These are phyloP conservation scores for Gymnocheta viridis DNA, from an alignment of 2,888 invertebrate species.

Conservation along the genomic window DNA sequence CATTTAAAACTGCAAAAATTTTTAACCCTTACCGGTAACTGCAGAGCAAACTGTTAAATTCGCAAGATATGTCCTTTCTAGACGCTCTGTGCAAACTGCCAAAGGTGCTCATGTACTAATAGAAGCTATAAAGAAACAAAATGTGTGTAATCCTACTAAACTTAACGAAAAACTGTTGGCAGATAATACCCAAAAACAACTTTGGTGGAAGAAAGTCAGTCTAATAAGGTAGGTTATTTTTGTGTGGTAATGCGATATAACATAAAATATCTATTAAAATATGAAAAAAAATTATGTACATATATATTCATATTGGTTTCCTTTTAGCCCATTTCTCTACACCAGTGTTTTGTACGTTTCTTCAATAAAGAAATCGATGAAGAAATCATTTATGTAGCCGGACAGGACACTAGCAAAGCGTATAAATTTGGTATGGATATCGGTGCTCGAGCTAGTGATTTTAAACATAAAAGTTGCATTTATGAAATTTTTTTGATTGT, in stretches of 20 bases:
- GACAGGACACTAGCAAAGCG: conserved; percentile 88
- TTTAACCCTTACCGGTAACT: conserved; percentile 86
- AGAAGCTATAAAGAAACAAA: conserved; percentile 89
- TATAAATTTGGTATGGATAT: conserved; percentile 97
- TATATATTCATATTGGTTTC: background rate
- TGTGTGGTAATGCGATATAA: no score
- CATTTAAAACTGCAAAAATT: conserved; percentile 84
- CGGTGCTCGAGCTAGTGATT: conserved; percentile 89
- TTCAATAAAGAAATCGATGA: conserved; percentile 86
- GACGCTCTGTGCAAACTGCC: conserved; percentile 93
- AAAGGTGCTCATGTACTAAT: conserved; percentile 92
- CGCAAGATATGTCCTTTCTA: conserved; percentile 93
- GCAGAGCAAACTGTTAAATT: conserved; percentile 93
- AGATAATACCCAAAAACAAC: conserved; percentile 94
- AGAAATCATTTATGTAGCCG: conserved; percentile 97
- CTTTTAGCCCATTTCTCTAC: conserved; percentile 85
- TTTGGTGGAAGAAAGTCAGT: conserved; percentile 86
- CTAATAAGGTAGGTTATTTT: conserved; percentile 82
- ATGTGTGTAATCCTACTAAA: conserved; percentile 89
- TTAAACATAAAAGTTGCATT: conserved; percentile 88
- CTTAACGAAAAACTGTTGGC: conserved; percentile 88
- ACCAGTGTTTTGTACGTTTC: conserved; percentile 94
- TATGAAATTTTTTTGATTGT: conserved; percentile 93
- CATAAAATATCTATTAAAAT: no score
- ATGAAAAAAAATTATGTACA: no score